Evolutionary conservation across 37 sponge, comb jelly and placozoan genomes (phyloP).

Genomic region (Tethya wilhelma): DNA sequence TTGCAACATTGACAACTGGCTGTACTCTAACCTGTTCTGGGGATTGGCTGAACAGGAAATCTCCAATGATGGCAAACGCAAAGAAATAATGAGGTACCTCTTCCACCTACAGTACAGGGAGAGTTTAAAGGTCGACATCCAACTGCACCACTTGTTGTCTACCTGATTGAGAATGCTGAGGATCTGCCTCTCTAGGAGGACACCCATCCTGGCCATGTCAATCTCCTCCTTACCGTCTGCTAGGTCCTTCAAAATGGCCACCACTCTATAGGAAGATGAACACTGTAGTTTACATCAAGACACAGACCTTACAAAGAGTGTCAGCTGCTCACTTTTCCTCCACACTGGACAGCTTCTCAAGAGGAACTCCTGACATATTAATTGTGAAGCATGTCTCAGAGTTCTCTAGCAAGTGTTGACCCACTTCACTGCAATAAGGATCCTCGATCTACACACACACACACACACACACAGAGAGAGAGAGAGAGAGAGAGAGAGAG

Average conservation of each 20-base stretch:
- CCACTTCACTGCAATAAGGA: conserved; percentile 72
- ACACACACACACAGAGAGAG: not conserved
- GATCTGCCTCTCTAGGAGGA: conserved; percentile 62
- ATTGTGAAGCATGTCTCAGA: conserved; percentile 53
- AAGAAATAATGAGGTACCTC: conserved; percentile 64
- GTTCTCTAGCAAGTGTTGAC: conserved; percentile 50
- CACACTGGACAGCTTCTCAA: conserved; percentile 42
- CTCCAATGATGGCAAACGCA: conserved; percentile 80
- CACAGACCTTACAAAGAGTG: not conserved
- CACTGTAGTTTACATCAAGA: not conserved
- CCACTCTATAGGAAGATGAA: conserved; percentile 33
- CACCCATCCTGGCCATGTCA: conserved; percentile 71
- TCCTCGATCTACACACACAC: conserved; percentile 49
- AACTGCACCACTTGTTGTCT: not conserved
- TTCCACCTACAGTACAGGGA: conserved; percentile 60
- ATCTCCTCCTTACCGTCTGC: conserved; percentile 44
- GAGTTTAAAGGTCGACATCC: not conserved
- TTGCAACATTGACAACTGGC: too few relatives aligned
- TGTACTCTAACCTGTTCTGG: conserved; percentile 62
- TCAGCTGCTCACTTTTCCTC: conserved; percentile 49
- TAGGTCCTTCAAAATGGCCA: conserved; percentile 44
- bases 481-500: not conserved
- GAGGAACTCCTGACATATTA: conserved; percentile 69
- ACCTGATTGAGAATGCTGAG: conserved; percentile 50
- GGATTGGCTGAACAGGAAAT: conserved; percentile 70